Evolutionary conservation across 2,113 vertebrate species (phyloP), one percentile per base, ranked within the genome.

Genomic region (Cyphomyrus discorhynchus): DNA sequence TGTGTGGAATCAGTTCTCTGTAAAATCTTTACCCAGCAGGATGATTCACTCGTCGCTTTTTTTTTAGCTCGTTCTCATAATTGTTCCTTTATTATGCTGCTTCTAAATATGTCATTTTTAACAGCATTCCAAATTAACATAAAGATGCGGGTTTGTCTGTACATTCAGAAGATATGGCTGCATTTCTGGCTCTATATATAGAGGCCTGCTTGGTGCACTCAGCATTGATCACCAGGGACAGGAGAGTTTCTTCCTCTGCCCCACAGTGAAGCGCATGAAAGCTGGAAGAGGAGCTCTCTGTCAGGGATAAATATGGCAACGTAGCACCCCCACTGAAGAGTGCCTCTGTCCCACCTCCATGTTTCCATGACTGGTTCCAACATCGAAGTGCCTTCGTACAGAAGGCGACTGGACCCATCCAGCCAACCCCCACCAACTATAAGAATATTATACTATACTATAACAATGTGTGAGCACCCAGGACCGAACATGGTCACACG

Each of bases 141-240:
- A 42, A 80, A 80, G 11, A 42, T 80, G 74, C 35, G 5, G 5
- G 74, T 42, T 80, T 80, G 31, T 80, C 74, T 80, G 35, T 19
- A 42, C 35, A 42, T 80, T 42, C 11, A 42, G 13, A 80, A 80
- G 74, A 77, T 31, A 39, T 15, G 70, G 70, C 91, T 88, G 58
- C 50, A 31, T 80, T 53, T 62, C 85, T 87, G 92, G 93, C 94
- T 92, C 91, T 93, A 93, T 95, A 94, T 94, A 92, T 94, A 95
- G 74, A 35, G 35, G 19, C 35, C 74, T 42, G 74, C 74, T 80
- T 80, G 74, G 74, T 80, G 74, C 35, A 42, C 31, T 80, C 74
- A 93, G 88, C 94, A 95, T 95, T 93, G 95, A 96, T 95, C 95
- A 94, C 93, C 91, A 74, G 92, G 89, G 89, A 93, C 94, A 86